These are phyloP conservation scores for Rhynchonycteris naso DNA, from an alignment of 2,797 vertebrate species.

Conservation along the genomic window DNA sequence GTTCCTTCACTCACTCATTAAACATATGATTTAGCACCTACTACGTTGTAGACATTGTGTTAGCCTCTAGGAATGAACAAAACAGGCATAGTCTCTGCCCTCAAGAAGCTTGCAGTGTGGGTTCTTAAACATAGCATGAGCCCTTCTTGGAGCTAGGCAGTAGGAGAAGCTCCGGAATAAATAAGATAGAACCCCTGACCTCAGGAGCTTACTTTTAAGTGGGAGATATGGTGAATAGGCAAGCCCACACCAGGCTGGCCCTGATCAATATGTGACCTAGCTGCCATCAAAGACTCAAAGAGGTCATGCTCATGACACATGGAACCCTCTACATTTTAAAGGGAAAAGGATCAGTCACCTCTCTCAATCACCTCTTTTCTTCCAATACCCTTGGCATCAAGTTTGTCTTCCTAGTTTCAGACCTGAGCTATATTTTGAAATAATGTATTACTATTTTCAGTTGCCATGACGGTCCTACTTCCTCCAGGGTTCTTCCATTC, in stretches of 20 bases:
- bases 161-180: background rate
- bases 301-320: background rate
- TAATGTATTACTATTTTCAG: background rate
- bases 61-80: background rate
- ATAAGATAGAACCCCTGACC: background rate
- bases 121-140: too few relatives aligned
- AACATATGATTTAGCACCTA: background rate
- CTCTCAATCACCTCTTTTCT: background rate
- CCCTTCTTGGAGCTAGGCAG: background rate
- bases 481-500: background rate
- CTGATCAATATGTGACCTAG: background rate
- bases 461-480: background rate
- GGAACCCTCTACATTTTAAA: background rate
- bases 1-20: background rate
- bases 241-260: background rate
- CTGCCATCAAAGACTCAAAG: background rate
- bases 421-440: background rate
- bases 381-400: background rate
- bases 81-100: background rate
- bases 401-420: background rate
- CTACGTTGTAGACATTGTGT: background rate
- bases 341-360: background rate
- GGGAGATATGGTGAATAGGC: background rate
- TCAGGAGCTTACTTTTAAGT: background rate
- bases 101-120: background rate